Conservation (phyloP, 2,797 vertebrate genomes). For the Phataginus tricuspis region DNA sequence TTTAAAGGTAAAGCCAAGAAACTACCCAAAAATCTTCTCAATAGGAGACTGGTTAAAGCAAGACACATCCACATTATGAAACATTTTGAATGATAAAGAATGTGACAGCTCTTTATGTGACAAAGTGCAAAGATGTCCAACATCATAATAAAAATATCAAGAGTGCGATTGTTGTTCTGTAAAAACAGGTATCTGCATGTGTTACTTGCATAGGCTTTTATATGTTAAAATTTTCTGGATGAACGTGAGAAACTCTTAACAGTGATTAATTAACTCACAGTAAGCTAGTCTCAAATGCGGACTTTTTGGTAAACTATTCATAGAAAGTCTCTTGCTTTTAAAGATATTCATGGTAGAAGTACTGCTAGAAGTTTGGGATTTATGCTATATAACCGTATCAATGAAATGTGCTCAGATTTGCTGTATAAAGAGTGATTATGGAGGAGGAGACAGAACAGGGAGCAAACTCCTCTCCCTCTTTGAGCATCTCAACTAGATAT, state of each 20-base stretch:
- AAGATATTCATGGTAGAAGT: conserved; percentile 6
- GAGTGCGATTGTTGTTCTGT: background rate
- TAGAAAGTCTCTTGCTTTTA: conserved; percentile 21
- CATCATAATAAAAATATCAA: background rate
- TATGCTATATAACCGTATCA: background rate
- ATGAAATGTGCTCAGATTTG: background rate
- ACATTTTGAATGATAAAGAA: background rate
- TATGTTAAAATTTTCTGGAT: background rate
- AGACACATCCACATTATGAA: background rate
- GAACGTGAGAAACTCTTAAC: background rate
- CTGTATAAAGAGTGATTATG: background rate
- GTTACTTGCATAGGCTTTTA: background rate
- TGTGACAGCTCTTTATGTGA: background rate
- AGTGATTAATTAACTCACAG: conserved; percentile 12
- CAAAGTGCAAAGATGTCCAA: background rate
- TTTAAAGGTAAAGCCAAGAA: conserved; percentile 44
- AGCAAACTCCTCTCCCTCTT: background rate
- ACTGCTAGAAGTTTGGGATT: background rate
- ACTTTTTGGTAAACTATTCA: conserved; percentile 14
- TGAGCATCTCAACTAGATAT: background rate
- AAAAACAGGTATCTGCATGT: background rate
- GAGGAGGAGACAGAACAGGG: background rate
- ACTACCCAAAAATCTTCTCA: background rate
- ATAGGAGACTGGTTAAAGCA: conserved; percentile 14
- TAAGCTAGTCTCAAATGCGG: background rate